A percentile compares a stretch with the other conserved stretches of the same genome.
These are phyloP conservation scores for Delphinapterus leucas DNA, from an alignment of 2,113 vertebrate genomes.

Conservation along the genomic window DNA sequence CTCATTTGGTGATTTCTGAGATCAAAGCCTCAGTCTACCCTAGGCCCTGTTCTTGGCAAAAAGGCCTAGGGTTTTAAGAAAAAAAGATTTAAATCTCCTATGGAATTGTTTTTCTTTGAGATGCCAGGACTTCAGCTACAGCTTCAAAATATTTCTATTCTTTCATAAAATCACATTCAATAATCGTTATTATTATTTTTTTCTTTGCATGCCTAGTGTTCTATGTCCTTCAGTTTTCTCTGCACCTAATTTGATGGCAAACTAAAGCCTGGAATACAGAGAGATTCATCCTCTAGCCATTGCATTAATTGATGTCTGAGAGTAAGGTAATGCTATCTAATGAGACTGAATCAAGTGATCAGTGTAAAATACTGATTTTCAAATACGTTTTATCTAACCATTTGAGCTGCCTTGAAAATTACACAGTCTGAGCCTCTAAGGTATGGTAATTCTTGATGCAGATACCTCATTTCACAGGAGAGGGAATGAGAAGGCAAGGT, in stretches of 20 bases:
- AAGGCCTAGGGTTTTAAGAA: not conserved
- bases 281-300: not conserved
- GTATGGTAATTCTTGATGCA: constrained; percentile 66
- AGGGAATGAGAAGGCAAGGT: constrained; percentile 34
- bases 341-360: constrained; percentile 64
- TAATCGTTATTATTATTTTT: not conserved
- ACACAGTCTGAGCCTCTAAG: constrained; percentile 47
- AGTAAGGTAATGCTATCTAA: constrained; percentile 58
- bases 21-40: not conserved
- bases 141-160: constrained; percentile 7
- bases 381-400: constrained; percentile 62
- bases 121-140: not conserved
- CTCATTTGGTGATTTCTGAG: not conserved
- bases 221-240: not conserved
- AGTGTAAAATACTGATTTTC: constrained; percentile 65
- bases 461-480: constrained; percentile 46
- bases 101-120: not conserved
- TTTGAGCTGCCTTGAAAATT: constrained; percentile 58
- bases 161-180: not conserved
- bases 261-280: not conserved
- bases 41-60: not conserved
- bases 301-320: constrained; percentile 62
- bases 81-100: not conserved
- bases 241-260: constrained; percentile 46
- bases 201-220: not conserved